phyloP scores from a whole-genome alignment of 2,113 vertebrate genomes.

The Aleadryas rufinucha region DNA sequence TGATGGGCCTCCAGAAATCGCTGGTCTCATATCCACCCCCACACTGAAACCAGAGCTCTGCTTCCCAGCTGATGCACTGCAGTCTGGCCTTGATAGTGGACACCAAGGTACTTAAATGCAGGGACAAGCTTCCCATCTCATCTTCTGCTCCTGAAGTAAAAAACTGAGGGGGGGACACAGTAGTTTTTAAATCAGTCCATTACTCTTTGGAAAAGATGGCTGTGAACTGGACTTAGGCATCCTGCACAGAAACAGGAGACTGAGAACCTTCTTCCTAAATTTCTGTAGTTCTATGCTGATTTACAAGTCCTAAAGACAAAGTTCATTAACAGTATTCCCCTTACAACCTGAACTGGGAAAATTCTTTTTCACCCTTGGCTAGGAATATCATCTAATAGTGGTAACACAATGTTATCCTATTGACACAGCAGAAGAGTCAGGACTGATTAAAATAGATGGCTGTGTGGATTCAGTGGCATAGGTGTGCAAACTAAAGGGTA shows the following conservation, averaged over 20 bases:
- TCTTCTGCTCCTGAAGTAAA: neutral
- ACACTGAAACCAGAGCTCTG: neutral
- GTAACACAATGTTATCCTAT: neutral
- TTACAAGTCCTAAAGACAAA: neutral
- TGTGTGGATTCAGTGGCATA: neutral
- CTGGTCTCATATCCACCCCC: rapidly evolving
- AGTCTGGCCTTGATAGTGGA: neutral
- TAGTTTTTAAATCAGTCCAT: neutral
- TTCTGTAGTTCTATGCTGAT: neutral
- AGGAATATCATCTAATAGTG: neutral
- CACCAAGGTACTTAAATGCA: neutral
- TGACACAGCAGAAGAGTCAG: neutral
- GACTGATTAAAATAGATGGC: neutral
- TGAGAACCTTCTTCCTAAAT: neutral
- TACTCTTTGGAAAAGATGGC: neutral
- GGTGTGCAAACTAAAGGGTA: neutral
- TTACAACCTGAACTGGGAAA: neutral
- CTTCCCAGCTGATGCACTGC: neutral
- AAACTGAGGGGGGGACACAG: neutral
- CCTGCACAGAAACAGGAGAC: neutral
- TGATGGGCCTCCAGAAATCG: neutral
- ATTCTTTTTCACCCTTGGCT: neutral
- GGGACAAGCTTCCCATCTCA: neutral
- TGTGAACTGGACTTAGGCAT: neutral
- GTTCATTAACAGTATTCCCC: neutral